These are phyloP conservation scores for Lutraria rhynchaena DNA, from an alignment of 1,140 invertebrate species.

Conservation along the genomic window DNA sequence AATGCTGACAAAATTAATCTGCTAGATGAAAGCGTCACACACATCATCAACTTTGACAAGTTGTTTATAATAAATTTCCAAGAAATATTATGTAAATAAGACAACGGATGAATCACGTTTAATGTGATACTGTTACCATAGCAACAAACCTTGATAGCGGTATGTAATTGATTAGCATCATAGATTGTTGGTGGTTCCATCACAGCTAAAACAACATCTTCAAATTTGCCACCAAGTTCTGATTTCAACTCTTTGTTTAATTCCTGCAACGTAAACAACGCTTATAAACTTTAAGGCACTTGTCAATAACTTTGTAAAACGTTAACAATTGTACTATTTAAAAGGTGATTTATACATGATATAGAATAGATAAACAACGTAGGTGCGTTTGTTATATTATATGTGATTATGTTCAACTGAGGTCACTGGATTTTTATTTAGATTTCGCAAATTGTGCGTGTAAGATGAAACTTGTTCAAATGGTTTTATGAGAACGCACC, in stretches of 20 bases:
- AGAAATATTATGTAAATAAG: too few relatives aligned
- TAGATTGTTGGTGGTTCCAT: constrained; percentile 68
- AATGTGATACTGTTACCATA: not conserved
- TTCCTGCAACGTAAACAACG: constrained; percentile 63
- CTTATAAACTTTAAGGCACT: too few relatives aligned
- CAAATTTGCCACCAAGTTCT: constrained; percentile 72
- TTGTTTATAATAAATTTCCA: too few relatives aligned
- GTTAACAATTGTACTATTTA: too few relatives aligned
- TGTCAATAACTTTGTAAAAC: too few relatives aligned
- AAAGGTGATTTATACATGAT: too few relatives aligned
- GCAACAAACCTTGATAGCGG: constrained; percentile 91
- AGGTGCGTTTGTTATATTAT: too few relatives aligned
- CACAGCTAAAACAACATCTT: constrained; percentile 66
- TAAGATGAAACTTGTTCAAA: not conserved
- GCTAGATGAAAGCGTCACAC: too few relatives aligned
- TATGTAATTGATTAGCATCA: constrained; percentile 93
- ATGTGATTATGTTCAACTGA: not conserved
- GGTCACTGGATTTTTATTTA: not conserved
- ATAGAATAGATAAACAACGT: too few relatives aligned
- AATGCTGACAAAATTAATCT: too few relatives aligned
- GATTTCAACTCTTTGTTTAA: constrained; percentile 69
- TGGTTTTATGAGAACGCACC: not conserved
- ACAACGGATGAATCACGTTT: too few relatives aligned
- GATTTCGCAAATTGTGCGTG: not conserved
- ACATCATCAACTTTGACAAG: too few relatives aligned